These are phyloP conservation scores for Rallus limicola DNA, from an alignment of 2,113 vertebrate species.

Conservation along the genomic window DNA sequence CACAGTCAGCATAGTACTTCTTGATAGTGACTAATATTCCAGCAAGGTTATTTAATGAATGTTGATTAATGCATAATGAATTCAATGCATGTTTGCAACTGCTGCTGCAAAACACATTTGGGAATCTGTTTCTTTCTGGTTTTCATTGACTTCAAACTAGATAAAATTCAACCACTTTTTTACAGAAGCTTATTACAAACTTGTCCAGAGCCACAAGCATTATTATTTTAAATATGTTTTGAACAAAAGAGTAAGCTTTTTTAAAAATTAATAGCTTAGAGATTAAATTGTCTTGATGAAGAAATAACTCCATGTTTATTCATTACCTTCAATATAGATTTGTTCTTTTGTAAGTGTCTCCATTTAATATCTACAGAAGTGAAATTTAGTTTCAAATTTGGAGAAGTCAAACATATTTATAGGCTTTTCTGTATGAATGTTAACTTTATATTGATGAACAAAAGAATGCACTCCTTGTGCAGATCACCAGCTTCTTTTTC, in stretches of 20 bases:
- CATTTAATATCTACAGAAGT: not conserved
- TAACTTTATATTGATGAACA: not conserved
- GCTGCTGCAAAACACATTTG: not conserved
- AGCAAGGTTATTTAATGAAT: not conserved
- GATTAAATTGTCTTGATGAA: not conserved
- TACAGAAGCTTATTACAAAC: not conserved
- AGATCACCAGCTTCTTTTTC: not conserved
- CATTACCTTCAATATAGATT: not conserved
- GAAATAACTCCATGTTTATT: not conserved
- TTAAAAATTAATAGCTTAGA: not conserved
- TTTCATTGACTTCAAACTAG: not conserved
- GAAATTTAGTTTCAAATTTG: not conserved
- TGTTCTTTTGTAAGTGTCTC: not conserved
- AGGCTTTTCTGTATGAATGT: not conserved
- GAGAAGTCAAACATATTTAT: not conserved
- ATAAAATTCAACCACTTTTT: not conserved
- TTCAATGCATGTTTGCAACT: not conserved
- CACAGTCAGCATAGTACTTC: not conserved
- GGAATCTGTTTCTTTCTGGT: not conserved
- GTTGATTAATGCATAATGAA: not conserved
- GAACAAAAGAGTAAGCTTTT: not conserved
- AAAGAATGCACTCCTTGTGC: fast-evolving
- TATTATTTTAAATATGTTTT: not conserved
- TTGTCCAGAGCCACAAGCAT: not conserved
- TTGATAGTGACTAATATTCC: not conserved